Base-by-base conservation (phyloP, 2,888 invertebrate species). In the Dascillus cervinus region DNA sequence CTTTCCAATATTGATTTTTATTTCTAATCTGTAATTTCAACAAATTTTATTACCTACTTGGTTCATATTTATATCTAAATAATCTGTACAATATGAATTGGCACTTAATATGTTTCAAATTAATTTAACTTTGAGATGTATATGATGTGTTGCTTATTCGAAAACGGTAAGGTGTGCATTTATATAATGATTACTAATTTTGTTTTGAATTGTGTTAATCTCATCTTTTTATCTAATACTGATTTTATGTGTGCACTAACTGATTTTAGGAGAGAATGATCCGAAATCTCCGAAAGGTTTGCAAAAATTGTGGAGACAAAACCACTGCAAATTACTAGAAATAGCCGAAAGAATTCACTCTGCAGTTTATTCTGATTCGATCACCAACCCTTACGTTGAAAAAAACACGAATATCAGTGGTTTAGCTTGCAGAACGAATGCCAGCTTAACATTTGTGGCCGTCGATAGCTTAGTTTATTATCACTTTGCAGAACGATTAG, bases 401-500 rank as follows among this genome's bases (percentile, higher is more conserved):
- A 44, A 51, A 2, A 62, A 66, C 22, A 43, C 62, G n/a, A 49
- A 55, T n/a, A 50, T 73, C 4, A 56, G 57, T 1, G 75, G 75
- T 0, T 49, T 74, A 13, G 62, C 68, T 0, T 77, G 77, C 48
- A 56, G 53, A 38, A 67, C 67, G 3, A 83, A 84, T 55, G 64
- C 62, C 44, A 75, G 76, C 8, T 53, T 83, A 28, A 65, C 69
- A 6, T 70, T 83, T 40, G 62, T 86, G 17, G 82, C 82, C 1
- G 71, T 90, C 46, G 88, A 90, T 56, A 82, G 82, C 44, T 60
- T 79, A 2, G 65, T 72, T 29, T 82, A 82, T 53, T 75, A 75
- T 45, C 76, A 82, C 50, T 83, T 88, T 54, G 82, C 85, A 0
- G 78, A 83, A 53, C 72, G 74, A 12, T 70, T 89, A 3, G 87